phyloP scores from a whole-genome alignment of 2,797 vertebrate species.

The Eremophila alpestris region DNA sequence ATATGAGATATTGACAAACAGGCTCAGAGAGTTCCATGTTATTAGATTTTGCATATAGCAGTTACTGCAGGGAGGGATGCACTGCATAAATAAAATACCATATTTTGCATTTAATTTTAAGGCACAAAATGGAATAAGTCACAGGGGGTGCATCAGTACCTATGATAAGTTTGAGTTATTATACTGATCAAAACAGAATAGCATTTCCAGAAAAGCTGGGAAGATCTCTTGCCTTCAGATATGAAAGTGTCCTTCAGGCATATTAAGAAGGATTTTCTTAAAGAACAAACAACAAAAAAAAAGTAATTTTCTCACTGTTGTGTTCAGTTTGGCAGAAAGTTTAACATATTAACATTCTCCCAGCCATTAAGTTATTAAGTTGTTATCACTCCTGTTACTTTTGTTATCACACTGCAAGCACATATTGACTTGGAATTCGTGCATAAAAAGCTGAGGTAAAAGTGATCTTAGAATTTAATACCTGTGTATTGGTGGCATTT shows the following conservation, averaged over 20 bases:
- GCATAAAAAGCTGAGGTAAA: neutral
- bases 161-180: constrained; percentile 34
- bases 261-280: neutral
- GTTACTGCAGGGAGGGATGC: neutral
- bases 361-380: neutral
- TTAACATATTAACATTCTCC: neutral
- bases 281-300: neutral
- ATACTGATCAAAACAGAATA: constrained; percentile 30
- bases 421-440: neutral
- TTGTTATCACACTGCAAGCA: neutral
- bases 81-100: constrained; percentile 53
- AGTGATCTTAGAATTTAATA: neutral
- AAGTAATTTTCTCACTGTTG: neutral
- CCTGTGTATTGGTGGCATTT: neutral
- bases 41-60: constrained; percentile 49
- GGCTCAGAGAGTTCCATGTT: neutral
- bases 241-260: neutral
- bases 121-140: constrained; percentile 54
- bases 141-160: constrained; percentile 51
- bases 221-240: neutral
- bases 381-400: neutral
- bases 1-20: constrained; percentile 41
- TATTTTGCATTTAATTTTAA: constrained; percentile 62
- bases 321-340: neutral
- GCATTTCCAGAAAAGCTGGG: neutral